phyloP scores from a whole-genome alignment of 2,113 vertebrate genomes.

The rabbit (Oryctolagus cuniculus) region mOryCun1.1 NC_091453.1:6202001-6202500 shows the following conservation, averaged over 20 bases:
- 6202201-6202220: not conserved
- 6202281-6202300: not conserved
- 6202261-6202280: not conserved
- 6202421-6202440: not conserved
- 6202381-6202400: conserved; percentile 74
- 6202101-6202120: conserved; percentile 7
- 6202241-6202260: not conserved
- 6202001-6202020: not conserved
- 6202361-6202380: conserved; percentile 84
- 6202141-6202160: not conserved
- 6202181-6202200: conserved; percentile 51
- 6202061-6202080: conserved; percentile 12
- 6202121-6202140: conserved; percentile 37
- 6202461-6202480: not conserved
- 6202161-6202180: conserved; percentile 17
- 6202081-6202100: not conserved
- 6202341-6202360: conserved; percentile 69
- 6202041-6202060: not conserved
- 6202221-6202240: not conserved
- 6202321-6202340: conserved; percentile 53
- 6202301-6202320: conserved; percentile 55
- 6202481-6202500: not conserved
- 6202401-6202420: conserved; percentile 63
- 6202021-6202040: not conserved
- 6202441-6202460: not conserved